Conservation (phyloP, 2,797 vertebrate genomes). For the Ctenosaura bakeri region DNA sequence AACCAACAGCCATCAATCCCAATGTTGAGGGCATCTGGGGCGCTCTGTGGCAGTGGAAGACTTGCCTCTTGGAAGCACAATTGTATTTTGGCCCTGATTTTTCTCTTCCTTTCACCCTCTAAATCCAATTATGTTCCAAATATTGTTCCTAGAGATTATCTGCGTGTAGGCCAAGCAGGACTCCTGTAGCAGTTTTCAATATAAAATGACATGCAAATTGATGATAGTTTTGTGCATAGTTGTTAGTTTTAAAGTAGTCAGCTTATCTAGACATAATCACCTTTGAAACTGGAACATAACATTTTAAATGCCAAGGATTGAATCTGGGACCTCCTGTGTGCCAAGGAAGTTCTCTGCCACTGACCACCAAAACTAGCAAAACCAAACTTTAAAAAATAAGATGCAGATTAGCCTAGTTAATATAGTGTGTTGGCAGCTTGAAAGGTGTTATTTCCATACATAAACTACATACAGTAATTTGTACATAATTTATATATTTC, state of each 20-base stretch:
- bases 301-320: neutral
- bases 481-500: neutral
- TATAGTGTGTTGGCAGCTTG: neutral
- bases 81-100: neutral
- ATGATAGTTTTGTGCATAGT: neutral
- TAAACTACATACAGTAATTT: neutral
- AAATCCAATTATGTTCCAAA: neutral
- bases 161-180: neutral
- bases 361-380: neutral
- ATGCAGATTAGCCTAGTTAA: constrained; percentile 27
- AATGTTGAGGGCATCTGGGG: no score
- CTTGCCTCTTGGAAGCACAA: neutral
- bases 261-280: neutral
- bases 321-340: no score
- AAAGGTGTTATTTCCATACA: constrained; percentile 41
- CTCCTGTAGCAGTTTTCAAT: neutral
- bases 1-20: no score
- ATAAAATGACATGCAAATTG: neutral
- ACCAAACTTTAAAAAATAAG: constrained; percentile 20
- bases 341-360: neutral
- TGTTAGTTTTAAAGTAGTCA: neutral
- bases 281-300: constrained; percentile 16
- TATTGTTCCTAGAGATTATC: neutral
- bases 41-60: no score
- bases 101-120: neutral